Evolutionary conservation across 1,140 invertebrate species (phyloP).

Genomic region (Ceratoteleas bidentatus): DNA sequence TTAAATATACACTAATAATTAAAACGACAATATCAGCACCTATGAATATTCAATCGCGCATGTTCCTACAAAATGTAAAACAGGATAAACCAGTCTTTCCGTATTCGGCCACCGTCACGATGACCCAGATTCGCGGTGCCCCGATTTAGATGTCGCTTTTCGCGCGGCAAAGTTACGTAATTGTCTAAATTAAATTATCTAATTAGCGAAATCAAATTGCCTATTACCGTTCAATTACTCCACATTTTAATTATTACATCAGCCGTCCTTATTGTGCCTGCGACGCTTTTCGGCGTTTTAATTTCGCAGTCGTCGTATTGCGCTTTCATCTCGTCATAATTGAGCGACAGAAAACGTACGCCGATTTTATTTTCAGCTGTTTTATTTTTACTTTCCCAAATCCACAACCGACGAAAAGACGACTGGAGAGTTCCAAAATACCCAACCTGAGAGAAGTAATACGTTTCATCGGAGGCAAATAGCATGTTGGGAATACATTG

Average conservation of each 20-base stretch:
- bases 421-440: too few species aligned
- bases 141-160: conserved; percentile 29
- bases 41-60: conserved; percentile 49
- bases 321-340: too few species aligned
- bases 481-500: too few species aligned
- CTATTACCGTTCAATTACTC: conserved; percentile 14
- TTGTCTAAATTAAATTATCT: conserved; percentile 32
- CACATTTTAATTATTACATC: conserved; percentile 7
- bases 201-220: conserved; percentile 25
- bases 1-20: conserved; percentile 44
- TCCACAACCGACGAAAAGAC: too few species aligned
- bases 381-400: too few species aligned
- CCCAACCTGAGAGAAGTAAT: too few species aligned
- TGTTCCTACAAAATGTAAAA: conserved; percentile 43
- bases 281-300: too few species aligned
- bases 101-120: conserved; percentile 7
- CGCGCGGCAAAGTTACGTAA: conserved; percentile 25
- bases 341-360: too few species aligned
- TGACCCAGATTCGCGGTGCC: conserved; percentile 23
- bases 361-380: too few species aligned
- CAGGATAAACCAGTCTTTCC: conserved; percentile 27
- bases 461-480: too few species aligned
- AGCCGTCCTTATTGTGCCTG: not conserved
- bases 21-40: conserved; percentile 33
- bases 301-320: too few species aligned